Evolutionary conservation across 2,888 invertebrate genomes (phyloP).

Genomic region (Pegoplata infirma): DNA sequence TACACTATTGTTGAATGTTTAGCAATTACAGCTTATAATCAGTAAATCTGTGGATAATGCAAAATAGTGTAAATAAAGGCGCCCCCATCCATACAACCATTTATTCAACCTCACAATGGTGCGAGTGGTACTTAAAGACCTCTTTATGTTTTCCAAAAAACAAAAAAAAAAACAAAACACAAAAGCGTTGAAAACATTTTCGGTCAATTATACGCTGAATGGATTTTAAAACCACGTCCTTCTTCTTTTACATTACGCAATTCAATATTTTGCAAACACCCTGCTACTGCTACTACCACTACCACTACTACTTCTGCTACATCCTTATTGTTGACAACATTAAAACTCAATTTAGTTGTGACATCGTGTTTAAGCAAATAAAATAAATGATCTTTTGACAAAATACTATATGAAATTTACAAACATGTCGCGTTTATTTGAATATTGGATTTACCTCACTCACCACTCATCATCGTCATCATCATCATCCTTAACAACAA

Average conservation of each 20-base stretch:
- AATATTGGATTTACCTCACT: constrained; percentile 61
- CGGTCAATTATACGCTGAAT: constrained; percentile 62
- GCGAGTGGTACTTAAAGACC: constrained; percentile 34
- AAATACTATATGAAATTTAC: constrained; percentile 50
- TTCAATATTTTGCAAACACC: too few relatives aligned
- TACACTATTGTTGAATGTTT: constrained; percentile 43
- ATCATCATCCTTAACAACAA: not conserved
- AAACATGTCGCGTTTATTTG: constrained; percentile 61
- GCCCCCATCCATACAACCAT: constrained; percentile 55
- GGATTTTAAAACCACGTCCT: constrained; percentile 47
- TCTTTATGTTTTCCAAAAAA: constrained; percentile 15
- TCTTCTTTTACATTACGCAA: too few relatives aligned
- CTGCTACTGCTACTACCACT: not conserved
- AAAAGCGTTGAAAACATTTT: constrained; percentile 61
- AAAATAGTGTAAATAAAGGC: constrained; percentile 57
- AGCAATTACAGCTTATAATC: constrained; percentile 56
- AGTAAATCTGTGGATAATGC: constrained; percentile 62
- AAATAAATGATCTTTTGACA: constrained; percentile 76
- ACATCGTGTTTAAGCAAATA: constrained; percentile 76
- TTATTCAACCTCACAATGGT: constrained; percentile 27
- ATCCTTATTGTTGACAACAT: constrained; percentile 69
- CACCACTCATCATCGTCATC: not conserved
- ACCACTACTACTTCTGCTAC: not conserved
- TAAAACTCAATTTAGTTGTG: constrained; percentile 76
- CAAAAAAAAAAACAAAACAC: constrained; percentile 45